Evolutionary conservation across 2,888 invertebrate species (phyloP).

Genomic region (Pilophorus perplexus): DNA sequence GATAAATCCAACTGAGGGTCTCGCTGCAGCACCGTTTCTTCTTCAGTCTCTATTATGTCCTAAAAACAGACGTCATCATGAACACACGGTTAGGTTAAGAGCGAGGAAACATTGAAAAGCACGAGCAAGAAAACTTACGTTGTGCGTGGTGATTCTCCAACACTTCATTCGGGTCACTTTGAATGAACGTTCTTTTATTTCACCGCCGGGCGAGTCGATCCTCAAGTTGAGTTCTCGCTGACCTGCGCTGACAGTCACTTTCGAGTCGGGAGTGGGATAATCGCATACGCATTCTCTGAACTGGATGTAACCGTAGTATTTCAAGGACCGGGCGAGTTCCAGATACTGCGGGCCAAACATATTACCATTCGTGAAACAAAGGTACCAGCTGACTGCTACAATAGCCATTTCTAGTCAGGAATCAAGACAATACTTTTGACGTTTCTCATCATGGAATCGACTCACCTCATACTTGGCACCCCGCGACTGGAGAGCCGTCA

Average conservation of each 20-base stretch:
- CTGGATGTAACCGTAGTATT: slow-evolving; percentile 85
- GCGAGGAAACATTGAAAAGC: background rate
- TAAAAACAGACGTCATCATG: too few species aligned
- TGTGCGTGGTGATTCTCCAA: slow-evolving; percentile 91
- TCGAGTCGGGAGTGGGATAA: slow-evolving; percentile 68
- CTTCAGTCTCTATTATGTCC: slow-evolving; percentile 45
- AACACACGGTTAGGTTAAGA: background rate
- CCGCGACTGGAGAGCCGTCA: slow-evolving; percentile 69
- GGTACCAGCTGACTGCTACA: background rate
- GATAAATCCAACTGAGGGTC: slow-evolving; percentile 69
- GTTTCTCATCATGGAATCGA: background rate
- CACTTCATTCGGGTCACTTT: slow-evolving; percentile 95
- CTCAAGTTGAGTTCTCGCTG: slow-evolving; percentile 80
- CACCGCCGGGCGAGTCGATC: slow-evolving; percentile 57
- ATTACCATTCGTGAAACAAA: slow-evolving; percentile 1
- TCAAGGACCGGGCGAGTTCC: slow-evolving; percentile 75
- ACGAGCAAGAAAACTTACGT: slow-evolving; percentile 56
- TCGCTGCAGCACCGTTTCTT: slow-evolving; percentile 50
- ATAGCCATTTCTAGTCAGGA: too few species aligned
- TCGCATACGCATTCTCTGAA: slow-evolving; percentile 73
- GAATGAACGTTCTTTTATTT: slow-evolving; percentile 78
- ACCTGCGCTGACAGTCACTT: slow-evolving; percentile 76
- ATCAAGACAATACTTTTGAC: too few species aligned
- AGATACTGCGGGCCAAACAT: slow-evolving; percentile 65
- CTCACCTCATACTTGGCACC: slow-evolving; percentile 78